phyloP scores from a whole-genome alignment of 2,888 invertebrate genomes.

The Trissoscelio sp. region DNA sequence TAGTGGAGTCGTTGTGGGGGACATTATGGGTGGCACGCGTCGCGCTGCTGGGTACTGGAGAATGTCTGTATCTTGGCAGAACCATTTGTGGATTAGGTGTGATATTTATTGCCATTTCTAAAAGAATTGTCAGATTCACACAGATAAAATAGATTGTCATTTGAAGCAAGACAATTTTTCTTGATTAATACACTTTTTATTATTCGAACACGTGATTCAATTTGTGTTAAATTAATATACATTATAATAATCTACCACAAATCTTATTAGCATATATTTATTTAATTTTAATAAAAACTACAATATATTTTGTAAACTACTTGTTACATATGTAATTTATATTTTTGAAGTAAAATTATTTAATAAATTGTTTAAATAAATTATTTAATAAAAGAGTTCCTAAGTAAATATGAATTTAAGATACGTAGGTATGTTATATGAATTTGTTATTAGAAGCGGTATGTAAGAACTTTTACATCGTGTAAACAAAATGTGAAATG shows the following conservation, averaged over 20 bases:
- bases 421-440: no score
- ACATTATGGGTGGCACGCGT: conserved; percentile 77
- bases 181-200: conserved; percentile 37
- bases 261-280: no score
- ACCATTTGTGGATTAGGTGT: conserved; percentile 76
- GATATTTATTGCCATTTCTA: conserved; percentile 75
- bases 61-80: conserved; percentile 75
- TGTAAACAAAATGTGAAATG: background rate
- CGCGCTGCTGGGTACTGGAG: conserved; percentile 72
- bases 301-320: no score
- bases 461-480: no score
- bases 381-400: no score
- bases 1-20: conserved; percentile 69
- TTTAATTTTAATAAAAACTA: no score
- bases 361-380: no score
- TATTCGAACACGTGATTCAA: conserved; percentile 9
- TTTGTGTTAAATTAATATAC: background rate
- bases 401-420: no score
- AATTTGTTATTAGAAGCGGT: no score
- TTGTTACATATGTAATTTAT: no score
- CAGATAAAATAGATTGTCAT: conserved; percentile 46
- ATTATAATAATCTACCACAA: no score
- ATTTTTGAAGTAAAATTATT: no score
- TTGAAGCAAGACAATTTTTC: conserved; percentile 20
- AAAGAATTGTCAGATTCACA: conserved; percentile 60